Base-by-base conservation (phyloP, 2,888 invertebrate genomes). In the Apoderus coryli region DNA sequence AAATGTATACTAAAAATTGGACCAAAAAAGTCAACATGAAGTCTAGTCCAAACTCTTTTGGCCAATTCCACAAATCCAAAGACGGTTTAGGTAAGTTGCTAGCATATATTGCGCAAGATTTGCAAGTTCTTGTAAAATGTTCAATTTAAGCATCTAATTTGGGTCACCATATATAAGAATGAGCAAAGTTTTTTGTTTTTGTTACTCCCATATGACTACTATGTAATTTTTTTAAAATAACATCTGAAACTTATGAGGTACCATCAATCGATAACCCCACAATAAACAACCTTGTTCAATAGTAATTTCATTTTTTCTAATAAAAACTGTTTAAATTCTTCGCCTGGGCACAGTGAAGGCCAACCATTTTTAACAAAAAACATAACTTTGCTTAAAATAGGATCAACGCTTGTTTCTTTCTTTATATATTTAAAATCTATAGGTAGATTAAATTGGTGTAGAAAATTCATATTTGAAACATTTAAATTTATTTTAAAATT, bases 171-270 rank as follows among this genome's bases (percentile, higher is more conserved):
- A 34, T 16, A 22, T 32, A 24, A 4, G 24, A 32, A 10, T 25
- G 25, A 3, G 26, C 31, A 12, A 34, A 16, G 3, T 19, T 62
- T 63, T 2, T 61, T 60, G 26, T 38, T 34, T 29, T 38, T 10
- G 32, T 31, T 4, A 34, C 27, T 15, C 34, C 34, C 11, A 25
- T 25, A 19, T 34, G 34, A 6, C 13, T 31, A 5, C 11, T 13
- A 10, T 36, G 36, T 23, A 36, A 25, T 27, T 34, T 31, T 11
- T 14, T 25, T 22, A 34, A 27, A 31, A 34, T 32, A 14, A n/a
- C 10, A 23, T 24, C 25, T 33, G 27, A 15, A 28, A 27, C 10
- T 16, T 16, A 16, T 29, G 11, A n/a, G 36, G 33, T 4, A 36
- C 23, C 7, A 33, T 23, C 9, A 36, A 16, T n/a, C 33, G 14